phyloP scores from a whole-genome alignment of 1,140 invertebrate genomes.

The Temnothorax longispinosus region DNA sequence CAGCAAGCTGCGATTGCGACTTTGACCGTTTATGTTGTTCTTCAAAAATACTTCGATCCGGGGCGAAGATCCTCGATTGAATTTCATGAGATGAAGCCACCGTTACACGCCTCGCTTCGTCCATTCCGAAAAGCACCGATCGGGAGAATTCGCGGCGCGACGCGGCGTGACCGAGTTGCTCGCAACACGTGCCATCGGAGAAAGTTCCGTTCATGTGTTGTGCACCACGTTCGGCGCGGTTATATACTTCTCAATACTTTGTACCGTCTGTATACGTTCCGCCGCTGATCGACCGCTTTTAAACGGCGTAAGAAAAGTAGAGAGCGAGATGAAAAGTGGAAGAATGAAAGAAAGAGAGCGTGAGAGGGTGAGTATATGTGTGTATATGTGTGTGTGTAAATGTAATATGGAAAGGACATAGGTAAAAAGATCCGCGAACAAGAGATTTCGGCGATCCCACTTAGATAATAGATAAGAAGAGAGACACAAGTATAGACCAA shows the following conservation, averaged over 20 bases:
- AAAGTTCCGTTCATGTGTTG: constrained; percentile 60
- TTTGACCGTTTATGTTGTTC: constrained; percentile 58
- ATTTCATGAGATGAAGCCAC: constrained; percentile 79
- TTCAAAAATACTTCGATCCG: constrained; percentile 74
- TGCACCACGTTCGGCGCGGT: constrained; percentile 18
- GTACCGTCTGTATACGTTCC: constrained; percentile 71
- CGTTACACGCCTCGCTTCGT: constrained; percentile 79
- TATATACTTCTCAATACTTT: constrained; percentile 47
- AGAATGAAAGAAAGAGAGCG: constrained; percentile 48
- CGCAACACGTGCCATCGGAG: constrained; percentile 71
- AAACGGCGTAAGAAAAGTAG: constrained; percentile 63
- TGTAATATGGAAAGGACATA: neutral
- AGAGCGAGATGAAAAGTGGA: constrained; percentile 47
- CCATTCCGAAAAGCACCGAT: constrained; percentile 68
- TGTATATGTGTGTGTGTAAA: neutral
- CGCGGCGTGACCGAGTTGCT: constrained; percentile 69
- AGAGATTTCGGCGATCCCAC: neutral
- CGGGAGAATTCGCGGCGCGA: constrained; percentile 57
- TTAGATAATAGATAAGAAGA: constrained; percentile 24
- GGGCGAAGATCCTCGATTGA: constrained; percentile 72
- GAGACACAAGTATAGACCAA: constrained; percentile 27
- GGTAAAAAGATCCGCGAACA: constrained; percentile 28
- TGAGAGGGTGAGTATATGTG: constrained; percentile 14
- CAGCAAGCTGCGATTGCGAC: constrained; percentile 65
- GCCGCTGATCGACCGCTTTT: constrained; percentile 73